Evolutionary conservation across 1,140 invertebrate genomes (phyloP).

Genomic region (Bombus vancouverensis): DNA sequence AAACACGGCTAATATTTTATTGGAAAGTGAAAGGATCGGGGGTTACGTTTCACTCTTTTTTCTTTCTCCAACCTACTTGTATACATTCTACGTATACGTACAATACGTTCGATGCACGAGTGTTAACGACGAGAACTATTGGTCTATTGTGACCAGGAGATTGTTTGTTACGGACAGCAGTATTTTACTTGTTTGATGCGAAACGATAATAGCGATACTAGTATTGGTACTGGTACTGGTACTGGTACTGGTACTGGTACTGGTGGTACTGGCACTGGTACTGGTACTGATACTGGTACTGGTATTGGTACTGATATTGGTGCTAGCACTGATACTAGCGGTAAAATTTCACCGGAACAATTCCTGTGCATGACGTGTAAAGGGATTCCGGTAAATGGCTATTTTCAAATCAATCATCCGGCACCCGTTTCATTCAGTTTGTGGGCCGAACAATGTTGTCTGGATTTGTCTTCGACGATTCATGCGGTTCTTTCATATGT

Average conservation of each 20-base stretch:
- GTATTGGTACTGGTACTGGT: too few species aligned
- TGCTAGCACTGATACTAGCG: neutral
- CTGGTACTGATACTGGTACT: too few species aligned
- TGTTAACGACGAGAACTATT: neutral
- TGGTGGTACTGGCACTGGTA: too few species aligned
- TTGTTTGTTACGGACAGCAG: neutral
- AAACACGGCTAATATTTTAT: neutral
- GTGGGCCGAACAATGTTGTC: constrained; percentile 32
- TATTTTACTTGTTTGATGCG: constrained; percentile 17
- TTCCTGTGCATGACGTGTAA: constrained; percentile 52
- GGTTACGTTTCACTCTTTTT: neutral
- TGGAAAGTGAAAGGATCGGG: neutral
- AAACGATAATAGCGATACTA: neutral
- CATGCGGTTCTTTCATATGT: constrained; percentile 2
- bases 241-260: too few species aligned
- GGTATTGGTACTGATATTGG: too few species aligned
- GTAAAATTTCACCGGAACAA: constrained; percentile 14
- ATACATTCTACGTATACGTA: neutral
- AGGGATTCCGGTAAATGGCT: constrained; percentile 10
- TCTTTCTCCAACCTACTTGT: neutral
- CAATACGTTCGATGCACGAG: neutral
- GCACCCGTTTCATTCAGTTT: constrained; percentile 48
- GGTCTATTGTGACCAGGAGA: constrained; percentile 9
- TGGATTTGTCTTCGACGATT: constrained; percentile 33
- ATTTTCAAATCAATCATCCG: constrained; percentile 42